Percentiles rank a stretch among this genome's conserved stretches.
These are phyloP conservation scores for Lycophotia porphyrea DNA, from an alignment of 2,888 invertebrate species.

Conservation along the genomic window DNA sequence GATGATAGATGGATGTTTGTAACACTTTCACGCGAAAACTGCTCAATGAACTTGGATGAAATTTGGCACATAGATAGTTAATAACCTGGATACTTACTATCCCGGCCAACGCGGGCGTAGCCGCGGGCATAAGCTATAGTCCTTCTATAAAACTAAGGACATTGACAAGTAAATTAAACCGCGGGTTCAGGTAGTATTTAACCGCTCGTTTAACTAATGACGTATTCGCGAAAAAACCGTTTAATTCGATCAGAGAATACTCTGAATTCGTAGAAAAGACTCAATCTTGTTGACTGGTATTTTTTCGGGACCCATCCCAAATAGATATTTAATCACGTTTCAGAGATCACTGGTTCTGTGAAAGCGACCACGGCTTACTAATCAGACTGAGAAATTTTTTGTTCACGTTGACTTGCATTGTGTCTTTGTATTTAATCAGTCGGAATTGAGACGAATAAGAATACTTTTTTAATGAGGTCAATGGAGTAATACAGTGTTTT, in stretches of 20 bases:
- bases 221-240: conserved; percentile 28
- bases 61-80: no score
- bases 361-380: conserved; percentile 53
- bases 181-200: conserved; percentile 6
- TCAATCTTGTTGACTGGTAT: conserved; percentile 60
- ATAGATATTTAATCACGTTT: conserved; percentile 67
- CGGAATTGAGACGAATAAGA: conserved; percentile 6
- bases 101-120: no score
- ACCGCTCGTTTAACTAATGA: conserved; percentile 38
- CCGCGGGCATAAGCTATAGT: no score
- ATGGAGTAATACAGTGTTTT: neutral
- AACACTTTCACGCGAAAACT: no score
- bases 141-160: neutral
- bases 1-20: no score
- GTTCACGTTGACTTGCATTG: conserved; percentile 33
- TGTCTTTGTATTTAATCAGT: conserved; percentile 24
- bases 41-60: no score
- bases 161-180: neutral
- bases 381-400: conserved; percentile 57
- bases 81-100: no score
- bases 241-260: conserved; percentile 21
- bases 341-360: conserved; percentile 63
- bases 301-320: conserved; percentile 57
- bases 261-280: conserved; percentile 41
- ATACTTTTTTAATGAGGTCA: neutral